Conservation (phyloP, 2,113 vertebrate species). For the Lutjanus erythropterus region DNA sequence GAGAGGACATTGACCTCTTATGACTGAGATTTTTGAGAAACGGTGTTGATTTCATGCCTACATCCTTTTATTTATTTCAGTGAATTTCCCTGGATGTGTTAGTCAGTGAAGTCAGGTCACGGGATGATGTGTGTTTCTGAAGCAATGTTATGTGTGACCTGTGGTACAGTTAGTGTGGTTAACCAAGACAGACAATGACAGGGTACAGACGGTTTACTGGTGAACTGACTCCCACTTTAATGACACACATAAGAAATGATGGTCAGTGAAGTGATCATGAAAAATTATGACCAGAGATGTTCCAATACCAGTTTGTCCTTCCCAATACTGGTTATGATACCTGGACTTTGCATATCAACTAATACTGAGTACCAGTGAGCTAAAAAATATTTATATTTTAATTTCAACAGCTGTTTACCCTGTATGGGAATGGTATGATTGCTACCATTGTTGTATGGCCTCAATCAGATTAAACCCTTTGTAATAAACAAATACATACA, state of each 20-base stretch:
- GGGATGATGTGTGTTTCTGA: constrained; percentile 25
- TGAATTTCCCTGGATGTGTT: neutral
- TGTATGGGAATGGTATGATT: too few relatives aligned
- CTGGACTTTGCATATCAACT: too few relatives aligned
- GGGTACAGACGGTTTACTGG: neutral
- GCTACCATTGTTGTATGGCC: too few relatives aligned
- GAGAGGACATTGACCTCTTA: constrained; percentile 25
- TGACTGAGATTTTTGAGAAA: neutral
- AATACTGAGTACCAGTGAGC: too few relatives aligned
- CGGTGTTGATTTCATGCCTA: neutral
- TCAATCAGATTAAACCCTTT: too few relatives aligned
- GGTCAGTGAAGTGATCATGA: neutral
- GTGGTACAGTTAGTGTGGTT: neutral
- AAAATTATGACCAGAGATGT: neutral
- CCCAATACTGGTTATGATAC: too few relatives aligned
- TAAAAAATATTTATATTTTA: too few relatives aligned
- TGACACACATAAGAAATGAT: neutral
- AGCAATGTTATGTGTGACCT: neutral
- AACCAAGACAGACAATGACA: neutral
- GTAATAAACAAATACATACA: too few relatives aligned
- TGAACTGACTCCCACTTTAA: neutral
- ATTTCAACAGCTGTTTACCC: too few relatives aligned
- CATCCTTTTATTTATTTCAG: neutral
- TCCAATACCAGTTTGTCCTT: too few relatives aligned
- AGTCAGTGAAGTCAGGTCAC: neutral